A percentile compares a stretch with the other conserved stretches of the same genome.
These are phyloP conservation scores for Cheilosia urbana DNA, from an alignment of 2,888 invertebrate species.

Conservation along the genomic window DNA sequence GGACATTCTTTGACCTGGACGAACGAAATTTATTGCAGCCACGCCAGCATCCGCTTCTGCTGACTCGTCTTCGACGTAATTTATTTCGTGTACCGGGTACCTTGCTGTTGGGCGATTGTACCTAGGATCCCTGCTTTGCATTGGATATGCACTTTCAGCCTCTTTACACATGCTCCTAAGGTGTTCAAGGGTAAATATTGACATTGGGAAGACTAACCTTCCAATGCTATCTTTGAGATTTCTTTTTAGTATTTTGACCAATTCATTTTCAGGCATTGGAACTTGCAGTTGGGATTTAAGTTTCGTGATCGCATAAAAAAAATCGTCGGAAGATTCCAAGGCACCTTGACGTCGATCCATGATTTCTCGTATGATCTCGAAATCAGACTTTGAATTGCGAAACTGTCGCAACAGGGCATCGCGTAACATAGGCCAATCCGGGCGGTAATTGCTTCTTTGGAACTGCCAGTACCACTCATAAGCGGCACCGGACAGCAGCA, in stretches of 20 bases:
- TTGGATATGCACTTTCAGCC: no score
- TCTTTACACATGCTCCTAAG: neutral
- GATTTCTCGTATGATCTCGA: slow-evolving; percentile 12
- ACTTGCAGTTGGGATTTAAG: neutral
- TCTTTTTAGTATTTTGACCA: neutral
- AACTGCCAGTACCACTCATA: slow-evolving; percentile 4
- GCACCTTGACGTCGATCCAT: neutral
- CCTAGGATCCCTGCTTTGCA: no score
- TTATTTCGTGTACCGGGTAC: no score
- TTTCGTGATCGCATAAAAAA: neutral
- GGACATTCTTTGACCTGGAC: no score
- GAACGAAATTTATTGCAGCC: no score
- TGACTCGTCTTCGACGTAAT: no score
- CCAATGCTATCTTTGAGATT: neutral
- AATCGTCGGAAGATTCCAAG: neutral
- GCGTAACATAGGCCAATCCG: neutral
- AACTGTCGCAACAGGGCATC: neutral
- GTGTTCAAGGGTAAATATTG: slow-evolving; percentile 3
- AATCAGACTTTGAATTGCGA: neutral
- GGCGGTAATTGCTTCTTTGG: neutral
- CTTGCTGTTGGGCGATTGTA: no score
- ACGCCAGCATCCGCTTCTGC: no score
- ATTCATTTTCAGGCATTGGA: no score
- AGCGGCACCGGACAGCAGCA: no score
- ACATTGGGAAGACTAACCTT: neutral